These are phyloP conservation scores for Megatriorchis doriae DNA, from an alignment of 2,113 vertebrate genomes.

Conservation along the genomic window DNA sequence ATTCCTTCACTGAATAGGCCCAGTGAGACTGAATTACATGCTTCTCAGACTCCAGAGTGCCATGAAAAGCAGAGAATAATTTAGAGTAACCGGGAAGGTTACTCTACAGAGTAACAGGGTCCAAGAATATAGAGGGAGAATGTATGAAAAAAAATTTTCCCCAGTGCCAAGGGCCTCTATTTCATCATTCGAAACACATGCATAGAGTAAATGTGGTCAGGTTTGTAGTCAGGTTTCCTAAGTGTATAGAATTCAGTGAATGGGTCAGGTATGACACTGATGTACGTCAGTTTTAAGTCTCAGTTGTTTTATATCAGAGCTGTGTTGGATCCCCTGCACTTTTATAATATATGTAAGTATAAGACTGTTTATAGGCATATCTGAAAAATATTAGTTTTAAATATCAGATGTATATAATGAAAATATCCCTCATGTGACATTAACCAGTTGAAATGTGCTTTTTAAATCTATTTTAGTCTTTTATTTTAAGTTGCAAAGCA, in stretches of 20 bases:
- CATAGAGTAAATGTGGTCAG: not conserved
- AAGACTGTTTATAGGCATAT: not conserved
- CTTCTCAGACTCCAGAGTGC: not conserved
- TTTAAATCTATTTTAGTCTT: not conserved
- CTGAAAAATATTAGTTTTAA: not conserved
- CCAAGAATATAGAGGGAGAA: not conserved
- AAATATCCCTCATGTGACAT: not conserved
- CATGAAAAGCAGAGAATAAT: not conserved
- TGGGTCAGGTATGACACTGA: not conserved
- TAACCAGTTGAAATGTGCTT: not conserved
- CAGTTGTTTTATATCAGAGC: not conserved
- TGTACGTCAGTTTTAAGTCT: not conserved
- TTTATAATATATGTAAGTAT: not conserved
- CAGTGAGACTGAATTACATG: not conserved
- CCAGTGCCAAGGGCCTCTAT: accelerated
- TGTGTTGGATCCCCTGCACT: not conserved
- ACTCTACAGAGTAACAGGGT: not conserved
- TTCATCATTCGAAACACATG: not conserved
- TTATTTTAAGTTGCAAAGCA: not conserved
- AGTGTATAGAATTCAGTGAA: not conserved
- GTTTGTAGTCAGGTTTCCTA: not conserved
- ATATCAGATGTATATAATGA: not conserved
- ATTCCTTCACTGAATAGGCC: not conserved
- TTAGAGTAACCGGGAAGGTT: not conserved
- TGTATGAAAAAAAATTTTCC: not conserved